A percentile compares a stretch with the other conserved stretches of the same genome.
Conservation (phyloP, 53 echinoderm and acorn worm genomes). For the Hippasteria phrygiana region DNA sequence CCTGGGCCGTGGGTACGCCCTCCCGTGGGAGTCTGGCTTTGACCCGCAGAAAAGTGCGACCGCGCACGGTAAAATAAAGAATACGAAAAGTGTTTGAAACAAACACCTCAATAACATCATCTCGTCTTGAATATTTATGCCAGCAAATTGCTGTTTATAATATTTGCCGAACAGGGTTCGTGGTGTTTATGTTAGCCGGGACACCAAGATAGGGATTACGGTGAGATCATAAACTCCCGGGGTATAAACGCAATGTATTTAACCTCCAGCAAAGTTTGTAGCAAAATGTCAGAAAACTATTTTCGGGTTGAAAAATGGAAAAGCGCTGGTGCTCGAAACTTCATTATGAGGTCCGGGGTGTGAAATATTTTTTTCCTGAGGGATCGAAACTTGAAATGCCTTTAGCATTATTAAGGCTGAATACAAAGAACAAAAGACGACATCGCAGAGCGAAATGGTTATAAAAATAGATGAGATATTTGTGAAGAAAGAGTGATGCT, state of each 20-base stretch:
- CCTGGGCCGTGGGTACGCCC: conserved; percentile 15
- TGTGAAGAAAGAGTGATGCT: no score
- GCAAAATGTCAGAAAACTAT: conserved; percentile 40
- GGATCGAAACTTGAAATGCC: not conserved
- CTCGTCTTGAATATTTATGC: conserved; percentile 21
- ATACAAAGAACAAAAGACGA: no score
- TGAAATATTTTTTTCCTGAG: not conserved
- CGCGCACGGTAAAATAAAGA: not conserved
- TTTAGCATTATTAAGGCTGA: not conserved
- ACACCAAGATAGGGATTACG: not conserved
- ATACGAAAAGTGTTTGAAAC: not conserved
- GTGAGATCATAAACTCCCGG: conserved; percentile 15
- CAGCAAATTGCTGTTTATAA: conserved; percentile 52
- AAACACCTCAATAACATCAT: not conserved
- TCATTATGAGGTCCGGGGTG: not conserved
- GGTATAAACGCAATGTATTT: conserved; percentile 18
- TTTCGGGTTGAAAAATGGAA: conserved; percentile 50
- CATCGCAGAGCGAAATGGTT: no score
- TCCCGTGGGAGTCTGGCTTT: conserved; percentile 4
- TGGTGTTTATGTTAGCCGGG: conserved; percentile 14
- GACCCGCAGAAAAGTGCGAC: not conserved
- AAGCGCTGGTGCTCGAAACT: conserved; percentile 3
- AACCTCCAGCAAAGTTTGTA: conserved; percentile 34
- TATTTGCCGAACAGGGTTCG: conserved; percentile 31
- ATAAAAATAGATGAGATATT: no score